Evolutionary conservation across 2,888 invertebrate species (phyloP).

Genomic region (Ichneumon xanthorius): DNA sequence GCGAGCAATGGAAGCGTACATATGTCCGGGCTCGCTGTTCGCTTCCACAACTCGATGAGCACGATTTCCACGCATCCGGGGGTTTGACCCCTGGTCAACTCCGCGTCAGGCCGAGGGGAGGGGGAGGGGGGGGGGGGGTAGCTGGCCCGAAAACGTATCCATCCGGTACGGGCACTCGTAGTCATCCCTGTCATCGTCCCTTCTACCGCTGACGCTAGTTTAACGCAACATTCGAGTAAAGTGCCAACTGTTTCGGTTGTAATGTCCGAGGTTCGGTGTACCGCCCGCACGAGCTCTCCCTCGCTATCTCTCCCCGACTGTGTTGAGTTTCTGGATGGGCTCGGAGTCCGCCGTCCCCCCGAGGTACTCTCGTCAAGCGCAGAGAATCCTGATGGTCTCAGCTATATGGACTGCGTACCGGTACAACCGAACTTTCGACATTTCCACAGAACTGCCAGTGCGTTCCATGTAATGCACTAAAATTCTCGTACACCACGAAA

Average conservation of each 20-base stretch:
- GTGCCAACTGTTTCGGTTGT: slow-evolving; percentile 72
- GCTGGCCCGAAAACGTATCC: slow-evolving; percentile 57
- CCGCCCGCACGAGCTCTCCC: slow-evolving; percentile 14
- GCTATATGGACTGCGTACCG: slow-evolving; percentile 14
- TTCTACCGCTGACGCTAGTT: slow-evolving; percentile 58
- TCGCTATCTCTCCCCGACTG: slow-evolving; percentile 1
- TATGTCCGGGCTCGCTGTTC: slow-evolving; percentile 31
- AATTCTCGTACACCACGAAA: neutral
- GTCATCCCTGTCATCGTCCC: slow-evolving; percentile 36
- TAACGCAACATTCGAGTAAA: slow-evolving; percentile 73
- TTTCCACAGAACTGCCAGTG: neutral
- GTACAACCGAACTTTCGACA: slow-evolving; percentile 20
- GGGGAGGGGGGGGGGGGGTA: too few species aligned
- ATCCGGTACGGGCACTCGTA: slow-evolving; percentile 54
- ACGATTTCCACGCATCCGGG: slow-evolving; percentile 57
- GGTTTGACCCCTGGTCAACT: slow-evolving; percentile 26
- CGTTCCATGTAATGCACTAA: slow-evolving; percentile 2
- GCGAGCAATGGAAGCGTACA: slow-evolving; percentile 16
- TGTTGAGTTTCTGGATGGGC: slow-evolving; percentile 11
- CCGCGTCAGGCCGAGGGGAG: slow-evolving; percentile 30
- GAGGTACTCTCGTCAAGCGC: slow-evolving; percentile 36
- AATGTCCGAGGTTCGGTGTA: slow-evolving; percentile 62
- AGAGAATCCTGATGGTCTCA: slow-evolving; percentile 14
- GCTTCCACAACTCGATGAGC: slow-evolving; percentile 60
- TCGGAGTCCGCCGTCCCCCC: slow-evolving; percentile 14